Evolutionary conservation across 1,140 invertebrate species (phyloP), one percentile per base, ranked within the genome.

Genomic region (Macrocentrus cingulum): DNA sequence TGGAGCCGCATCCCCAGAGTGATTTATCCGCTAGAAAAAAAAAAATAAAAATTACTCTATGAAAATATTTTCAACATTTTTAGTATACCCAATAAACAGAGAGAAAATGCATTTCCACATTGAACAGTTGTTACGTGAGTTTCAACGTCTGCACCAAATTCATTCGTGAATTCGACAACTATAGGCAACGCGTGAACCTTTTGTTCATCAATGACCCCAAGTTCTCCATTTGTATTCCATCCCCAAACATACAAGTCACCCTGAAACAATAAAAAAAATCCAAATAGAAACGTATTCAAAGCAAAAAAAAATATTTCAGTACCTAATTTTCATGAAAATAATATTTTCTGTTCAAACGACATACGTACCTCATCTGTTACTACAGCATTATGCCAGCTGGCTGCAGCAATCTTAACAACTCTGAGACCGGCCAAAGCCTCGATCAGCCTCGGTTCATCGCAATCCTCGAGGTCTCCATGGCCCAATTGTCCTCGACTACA

Each of bases 201-300:
- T 1, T 69, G 75, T 60, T 73, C 72, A 46, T 61, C 64, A 8
- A 70, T 68, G 20, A 87, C 71, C 9, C 93, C 94, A 22, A 96
- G 74, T 71, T 97, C 92, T 0, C 92, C 92, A 72, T 83, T 85
- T 61, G 89, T 86, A 79, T 96, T 96, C 86, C 90, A 93, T n/a
- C 94, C 94, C 92, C 93, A 97, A 0, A 85, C 84, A 71, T 94
- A 97, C 0, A 95, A 63, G 74, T 94, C 91, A 7, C 89, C 88
- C 78, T 83, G 1, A 16, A 52, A n/a, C n/a, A 25, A 39, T 44
- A 32, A 49, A 9, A 48, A 52, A 60, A 6, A 41, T 8, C 36
- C 36, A 20, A 1, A 15, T 48, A 32, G 37, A 55, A 45, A 46
- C 39, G 1, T 18, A 15, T 13, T 2, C 59, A 16, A 16, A 22